phyloP scores from a whole-genome alignment of 2,888 invertebrate species.

The Oscheius sp. region DNA sequence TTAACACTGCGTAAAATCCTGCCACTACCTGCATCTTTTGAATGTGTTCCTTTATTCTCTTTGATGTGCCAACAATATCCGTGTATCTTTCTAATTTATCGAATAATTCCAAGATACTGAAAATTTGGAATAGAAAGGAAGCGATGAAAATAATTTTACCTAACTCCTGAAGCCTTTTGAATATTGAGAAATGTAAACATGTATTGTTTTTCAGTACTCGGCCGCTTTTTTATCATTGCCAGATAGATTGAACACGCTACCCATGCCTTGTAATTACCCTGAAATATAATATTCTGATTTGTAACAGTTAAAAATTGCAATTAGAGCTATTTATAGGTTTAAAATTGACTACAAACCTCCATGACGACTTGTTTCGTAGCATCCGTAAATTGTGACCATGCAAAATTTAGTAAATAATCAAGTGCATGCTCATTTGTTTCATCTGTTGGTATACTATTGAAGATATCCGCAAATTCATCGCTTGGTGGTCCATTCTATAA shows the following conservation, averaged over 20 bases:
- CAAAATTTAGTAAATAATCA: neutral
- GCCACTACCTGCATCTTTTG: slow-evolving; percentile 76
- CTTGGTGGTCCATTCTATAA: slow-evolving; percentile 22
- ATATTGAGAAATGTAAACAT: neutral
- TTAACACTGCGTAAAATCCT: neutral
- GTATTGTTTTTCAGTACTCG: neutral
- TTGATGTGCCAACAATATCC: slow-evolving; percentile 89
- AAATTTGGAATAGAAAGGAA: neutral
- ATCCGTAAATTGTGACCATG: slow-evolving; percentile 27
- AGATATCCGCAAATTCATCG: neutral
- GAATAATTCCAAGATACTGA: slow-evolving; percentile 91
- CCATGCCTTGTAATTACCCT: slow-evolving; percentile 31
- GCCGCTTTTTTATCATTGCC: slow-evolving; percentile 21
- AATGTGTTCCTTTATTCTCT: slow-evolving; percentile 85
- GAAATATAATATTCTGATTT: neutral
- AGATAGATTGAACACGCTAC: slow-evolving; percentile 29
- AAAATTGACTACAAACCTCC: slow-evolving; percentile 14
- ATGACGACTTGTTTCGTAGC: slow-evolving; percentile 29
- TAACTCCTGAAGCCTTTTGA: neutral
- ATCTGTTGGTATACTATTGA: slow-evolving; percentile 16
- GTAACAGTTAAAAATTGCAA: too few species aligned
- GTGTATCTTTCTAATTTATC: slow-evolving; percentile 93
- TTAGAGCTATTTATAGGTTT: too few species aligned
- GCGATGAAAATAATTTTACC: neutral
- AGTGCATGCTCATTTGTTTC: slow-evolving; percentile 7